A percentile compares a stretch with the other conserved stretches of the same genome.
phyloP scores from a whole-genome alignment of 2,797 vertebrate genomes.

The Tympanoctomys barrerae region DNA sequence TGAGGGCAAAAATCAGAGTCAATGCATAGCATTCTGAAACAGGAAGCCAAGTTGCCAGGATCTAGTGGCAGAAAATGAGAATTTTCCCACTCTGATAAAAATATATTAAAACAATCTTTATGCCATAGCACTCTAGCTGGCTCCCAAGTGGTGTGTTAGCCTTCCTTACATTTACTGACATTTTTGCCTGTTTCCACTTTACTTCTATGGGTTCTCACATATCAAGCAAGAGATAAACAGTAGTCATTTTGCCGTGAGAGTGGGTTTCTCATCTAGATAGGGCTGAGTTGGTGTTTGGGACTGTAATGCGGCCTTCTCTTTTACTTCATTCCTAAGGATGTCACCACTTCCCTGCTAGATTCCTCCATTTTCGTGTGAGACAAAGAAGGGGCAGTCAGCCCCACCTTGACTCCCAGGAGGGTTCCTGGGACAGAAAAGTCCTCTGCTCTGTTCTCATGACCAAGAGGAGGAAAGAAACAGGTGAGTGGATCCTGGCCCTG shows the following conservation, averaged over 20 bases:
- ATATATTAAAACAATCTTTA: neutral
- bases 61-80: neutral
- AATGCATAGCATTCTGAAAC: neutral
- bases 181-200: neutral
- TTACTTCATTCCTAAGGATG: neutral
- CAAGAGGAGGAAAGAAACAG: neutral
- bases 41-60: neutral
- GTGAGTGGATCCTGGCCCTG: neutral
- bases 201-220: neutral
- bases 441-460: neutral
- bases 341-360: neutral
- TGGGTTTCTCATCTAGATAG: neutral
- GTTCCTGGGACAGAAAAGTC: neutral
- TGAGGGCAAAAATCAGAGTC: neutral
- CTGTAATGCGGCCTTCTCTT: neutral
- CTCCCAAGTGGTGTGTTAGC: neutral
- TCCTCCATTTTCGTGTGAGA: neutral
- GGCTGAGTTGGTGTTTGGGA: neutral
- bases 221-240: neutral
- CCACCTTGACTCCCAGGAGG: neutral
- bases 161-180: neutral
- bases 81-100: neutral
- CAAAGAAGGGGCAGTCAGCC: neutral
- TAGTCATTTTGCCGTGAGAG: rapidly evolving
- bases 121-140: neutral